These are phyloP conservation scores for Picathartes gymnocephalus DNA, from an alignment of 2,113 vertebrate genomes.

Conservation along the genomic window DNA sequence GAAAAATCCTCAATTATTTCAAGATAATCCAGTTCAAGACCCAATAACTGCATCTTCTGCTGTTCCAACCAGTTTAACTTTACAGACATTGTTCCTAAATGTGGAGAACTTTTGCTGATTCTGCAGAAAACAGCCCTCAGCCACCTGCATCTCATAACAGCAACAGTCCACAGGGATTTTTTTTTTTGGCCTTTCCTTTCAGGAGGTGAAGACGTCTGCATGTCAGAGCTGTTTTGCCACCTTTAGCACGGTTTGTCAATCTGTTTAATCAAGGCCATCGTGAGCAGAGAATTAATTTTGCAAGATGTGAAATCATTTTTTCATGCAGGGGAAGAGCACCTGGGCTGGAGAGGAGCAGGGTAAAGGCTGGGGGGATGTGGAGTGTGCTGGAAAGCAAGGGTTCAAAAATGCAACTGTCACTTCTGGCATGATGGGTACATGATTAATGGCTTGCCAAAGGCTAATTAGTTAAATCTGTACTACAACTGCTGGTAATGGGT, in stretches of 20 bases:
- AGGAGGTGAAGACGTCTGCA: background rate
- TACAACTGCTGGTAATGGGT: background rate
- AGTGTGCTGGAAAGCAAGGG: background rate
- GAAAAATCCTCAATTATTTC: background rate
- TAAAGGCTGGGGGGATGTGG: background rate
- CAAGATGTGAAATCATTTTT: background rate
- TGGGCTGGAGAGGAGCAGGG: background rate
- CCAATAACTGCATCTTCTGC: background rate
- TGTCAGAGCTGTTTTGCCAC: background rate
- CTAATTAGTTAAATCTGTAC: background rate
- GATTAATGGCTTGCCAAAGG: background rate
- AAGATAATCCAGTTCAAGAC: background rate
- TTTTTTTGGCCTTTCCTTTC: background rate
- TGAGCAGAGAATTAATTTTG: constrained; percentile 16
- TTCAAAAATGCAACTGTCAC: background rate
- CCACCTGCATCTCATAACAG: background rate
- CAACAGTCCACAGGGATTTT: background rate
- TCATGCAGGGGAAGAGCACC: background rate
- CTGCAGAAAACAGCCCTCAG: background rate
- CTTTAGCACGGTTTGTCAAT: background rate
- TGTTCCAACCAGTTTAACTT: background rate
- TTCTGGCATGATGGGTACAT: background rate
- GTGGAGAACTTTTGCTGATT: background rate
- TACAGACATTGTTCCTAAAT: background rate
- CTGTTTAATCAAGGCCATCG: constrained; percentile 18